Evolutionary conservation across 1,140 invertebrate genomes (phyloP).

Genomic region (Cyphomyrmex costatus): DNA sequence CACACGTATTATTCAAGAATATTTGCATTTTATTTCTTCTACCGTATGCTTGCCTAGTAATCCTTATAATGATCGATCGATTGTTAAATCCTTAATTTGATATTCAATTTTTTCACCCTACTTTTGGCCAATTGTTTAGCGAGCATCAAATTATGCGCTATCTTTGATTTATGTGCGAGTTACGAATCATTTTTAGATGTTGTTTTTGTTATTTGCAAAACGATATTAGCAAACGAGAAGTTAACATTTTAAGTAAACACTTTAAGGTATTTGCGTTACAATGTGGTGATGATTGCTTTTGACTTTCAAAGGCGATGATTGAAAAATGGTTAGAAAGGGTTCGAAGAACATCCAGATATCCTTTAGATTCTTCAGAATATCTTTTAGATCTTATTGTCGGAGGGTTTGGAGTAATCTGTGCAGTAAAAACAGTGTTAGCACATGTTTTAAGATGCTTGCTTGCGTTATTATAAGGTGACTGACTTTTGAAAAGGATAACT

Average conservation of each 20-base stretch:
- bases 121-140: background rate
- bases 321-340: background rate
- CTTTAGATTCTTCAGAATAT: background rate
- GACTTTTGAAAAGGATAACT: too few relatives aligned
- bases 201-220: background rate
- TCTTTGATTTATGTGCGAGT: background rate
- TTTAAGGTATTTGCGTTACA: background rate
- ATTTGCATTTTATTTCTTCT: conserved; percentile 1
- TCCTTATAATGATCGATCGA: background rate
- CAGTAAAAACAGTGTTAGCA: too few relatives aligned
- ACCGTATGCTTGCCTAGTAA: background rate
- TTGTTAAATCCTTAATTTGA: background rate
- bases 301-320: background rate
- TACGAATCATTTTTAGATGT: background rate
- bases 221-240: background rate
- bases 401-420: too few relatives aligned
- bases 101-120: background rate
- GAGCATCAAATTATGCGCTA: background rate
- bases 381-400: too few relatives aligned
- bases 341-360: background rate
- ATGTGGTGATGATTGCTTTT: background rate
- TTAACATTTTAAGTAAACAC: background rate
- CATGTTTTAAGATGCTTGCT: too few relatives aligned
- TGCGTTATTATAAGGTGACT: too few relatives aligned
- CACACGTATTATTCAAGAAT: background rate